phyloP scores from a whole-genome alignment of 2,888 invertebrate species.

The Psococerastis gibbosa region DNA sequence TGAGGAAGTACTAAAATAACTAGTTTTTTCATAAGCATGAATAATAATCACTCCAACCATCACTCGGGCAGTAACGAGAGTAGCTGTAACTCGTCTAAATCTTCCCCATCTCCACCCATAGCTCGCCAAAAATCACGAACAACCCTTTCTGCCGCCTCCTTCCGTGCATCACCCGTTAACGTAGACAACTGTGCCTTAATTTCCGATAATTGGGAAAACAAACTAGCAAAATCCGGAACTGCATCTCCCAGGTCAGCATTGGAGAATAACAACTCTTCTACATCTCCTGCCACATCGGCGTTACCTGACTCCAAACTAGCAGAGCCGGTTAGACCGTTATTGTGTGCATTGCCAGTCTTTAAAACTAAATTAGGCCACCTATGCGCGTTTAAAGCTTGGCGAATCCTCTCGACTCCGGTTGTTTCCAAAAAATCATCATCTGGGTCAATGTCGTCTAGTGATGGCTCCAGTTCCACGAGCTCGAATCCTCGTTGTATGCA shows the following conservation, averaged over 20 bases:
- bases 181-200: constrained; percentile 47
- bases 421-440: constrained; percentile 37
- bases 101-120: constrained; percentile 50
- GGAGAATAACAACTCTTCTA: background rate
- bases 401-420: constrained; percentile 41
- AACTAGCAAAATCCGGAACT: constrained; percentile 31
- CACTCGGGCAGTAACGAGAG: too few relatives aligned
- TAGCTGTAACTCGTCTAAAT: constrained; percentile 22
- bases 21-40: too few relatives aligned
- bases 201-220: constrained; percentile 42
- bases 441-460: constrained; percentile 28
- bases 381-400: constrained; percentile 50
- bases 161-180: constrained; percentile 40
- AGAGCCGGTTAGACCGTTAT: background rate
- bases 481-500: constrained; percentile 47
- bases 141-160: constrained; percentile 49
- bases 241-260: background rate
- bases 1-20: too few relatives aligned
- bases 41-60: too few relatives aligned
- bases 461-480: constrained; percentile 42
- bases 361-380: constrained; percentile 48
- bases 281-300: background rate
- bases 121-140: constrained; percentile 55
- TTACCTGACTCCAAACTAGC: background rate
- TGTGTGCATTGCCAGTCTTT: constrained; percentile 27